Evolutionary conservation across 2,113 vertebrate species (phyloP), one percentile per base, ranked within the genome.

Genomic region (Oncorhynchus masou): DNA sequence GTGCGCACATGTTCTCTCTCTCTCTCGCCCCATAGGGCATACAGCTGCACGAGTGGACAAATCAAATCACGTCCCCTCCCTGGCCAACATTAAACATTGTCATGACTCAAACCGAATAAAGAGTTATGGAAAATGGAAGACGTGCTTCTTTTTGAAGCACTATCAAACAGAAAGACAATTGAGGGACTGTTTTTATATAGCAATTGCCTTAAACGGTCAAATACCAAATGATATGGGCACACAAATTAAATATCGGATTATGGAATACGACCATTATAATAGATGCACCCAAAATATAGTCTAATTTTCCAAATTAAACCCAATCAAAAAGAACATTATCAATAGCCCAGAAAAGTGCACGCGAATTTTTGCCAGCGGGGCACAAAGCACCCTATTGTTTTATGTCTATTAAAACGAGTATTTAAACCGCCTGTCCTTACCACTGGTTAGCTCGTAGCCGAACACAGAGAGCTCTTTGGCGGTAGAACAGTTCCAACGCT

Each of bases 401-500:
- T 70, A 48, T 48, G n/a, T 12, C 24, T 15, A 67, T 67, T 27
- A 27, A 67, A 27, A 11, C 8, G 3, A 67, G n/a, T 19, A 13
- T 68, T 31, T n/a, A 1, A 69, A 39, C 25, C 27, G 49, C 3
- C 13, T 34, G 76, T 86, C 89, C 95, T 95, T 89, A 98, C 97
- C 97, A 78, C 96, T 96, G 74, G 84, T 95, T 54, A 96, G 79
- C 88, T 96, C 95, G 74, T 93, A 90, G 29, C 95, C 96, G 45
- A 96, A 94, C 84, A 94, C 87, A 1, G 93, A 81, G 1, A 83
- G 66, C 34, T 91, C 68, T 71, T 76, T 67, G 15, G 74, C 75
- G 19, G 92, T 92, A 73, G 86, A 92, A 87, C 97, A 99, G 93
- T 98, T 96, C 97, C 97, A 99, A 57, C 97, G 87, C 86, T 99